Evolutionary conservation across 2,797 vertebrate species (phyloP).

Genomic region (Carduelis carduelis): DNA sequence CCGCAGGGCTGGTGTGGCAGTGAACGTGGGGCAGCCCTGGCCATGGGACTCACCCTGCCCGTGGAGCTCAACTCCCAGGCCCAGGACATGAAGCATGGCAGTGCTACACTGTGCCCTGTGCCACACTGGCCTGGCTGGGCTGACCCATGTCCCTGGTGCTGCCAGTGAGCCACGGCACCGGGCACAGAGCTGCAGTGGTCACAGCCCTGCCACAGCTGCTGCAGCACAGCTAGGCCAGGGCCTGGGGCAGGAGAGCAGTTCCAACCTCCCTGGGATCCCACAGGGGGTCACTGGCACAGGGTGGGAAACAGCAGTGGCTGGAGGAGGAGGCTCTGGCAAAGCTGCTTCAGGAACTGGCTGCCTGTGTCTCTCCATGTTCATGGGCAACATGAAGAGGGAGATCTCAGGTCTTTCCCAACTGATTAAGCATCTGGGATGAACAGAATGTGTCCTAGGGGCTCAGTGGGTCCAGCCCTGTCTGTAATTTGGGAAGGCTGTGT

Average conservation of each 20-base stretch:
- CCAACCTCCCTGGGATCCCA: rapidly evolving
- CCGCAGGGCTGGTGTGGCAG: rapidly evolving
- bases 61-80: rapidly evolving
- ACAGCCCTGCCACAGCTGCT: background rate
- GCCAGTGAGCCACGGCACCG: rapidly evolving
- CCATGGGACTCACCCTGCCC: rapidly evolving
- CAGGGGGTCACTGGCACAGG: rapidly evolving
- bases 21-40: background rate
- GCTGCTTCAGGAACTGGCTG: background rate
- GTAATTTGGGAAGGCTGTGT: background rate
- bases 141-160: background rate
- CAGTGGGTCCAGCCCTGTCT: rapidly evolving
- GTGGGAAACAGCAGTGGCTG: rapidly evolving
- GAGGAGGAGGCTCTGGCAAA: background rate
- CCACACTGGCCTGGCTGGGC: background rate
- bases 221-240: rapidly evolving
- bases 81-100: background rate
- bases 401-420: rapidly evolving
- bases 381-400: background rate
- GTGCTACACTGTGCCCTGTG: rapidly evolving
- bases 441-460: background rate
- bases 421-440: background rate
- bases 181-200: background rate
- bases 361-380: rapidly evolving
- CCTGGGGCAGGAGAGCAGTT: background rate